Percentiles rank a stretch among this genome's conserved stretches.
Evolutionary conservation across 2,797 vertebrate genomes (phyloP).

Genomic region (Echiichthys vipera): DNA sequence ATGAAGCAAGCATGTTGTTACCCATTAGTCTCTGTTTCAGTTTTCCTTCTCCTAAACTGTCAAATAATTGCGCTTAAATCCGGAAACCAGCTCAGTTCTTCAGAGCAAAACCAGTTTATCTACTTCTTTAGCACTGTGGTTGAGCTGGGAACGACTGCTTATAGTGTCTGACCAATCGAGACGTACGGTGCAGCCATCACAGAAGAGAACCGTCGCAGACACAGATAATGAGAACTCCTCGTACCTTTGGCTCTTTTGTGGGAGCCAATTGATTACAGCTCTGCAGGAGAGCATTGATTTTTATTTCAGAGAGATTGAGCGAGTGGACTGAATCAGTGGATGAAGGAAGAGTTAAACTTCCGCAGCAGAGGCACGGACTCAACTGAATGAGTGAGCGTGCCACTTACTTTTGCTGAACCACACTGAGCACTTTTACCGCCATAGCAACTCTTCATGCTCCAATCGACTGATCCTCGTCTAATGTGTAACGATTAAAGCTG

Average conservation of each 20-base stretch:
- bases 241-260: slow-evolving; percentile 34
- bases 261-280: slow-evolving; percentile 66
- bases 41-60: not conserved
- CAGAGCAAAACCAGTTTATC: not conserved
- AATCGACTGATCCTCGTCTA: slow-evolving; percentile 1
- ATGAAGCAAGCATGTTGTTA: too few relatives aligned
- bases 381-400: slow-evolving; percentile 39
- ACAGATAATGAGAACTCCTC: slow-evolving; percentile 52
- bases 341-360: slow-evolving; percentile 40
- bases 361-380: slow-evolving; percentile 39
- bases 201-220: slow-evolving; percentile 33
- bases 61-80: not conserved
- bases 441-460: not conserved
- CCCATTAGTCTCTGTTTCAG: not conserved
- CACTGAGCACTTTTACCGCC: slow-evolving; percentile 15
- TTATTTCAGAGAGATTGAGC: slow-evolving; percentile 57
- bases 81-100: not conserved
- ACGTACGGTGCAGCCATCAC: slow-evolving; percentile 25
- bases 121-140: slow-evolving; percentile 4
- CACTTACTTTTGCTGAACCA: slow-evolving; percentile 37
- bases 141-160: slow-evolving; percentile 22
- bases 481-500: not conserved
- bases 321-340: slow-evolving; percentile 48
- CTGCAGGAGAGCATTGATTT: slow-evolving; percentile 73
- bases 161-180: slow-evolving; percentile 48